phyloP scores from a whole-genome alignment of 1,140 invertebrate species.

The Lutraria rhynchaena region DNA sequence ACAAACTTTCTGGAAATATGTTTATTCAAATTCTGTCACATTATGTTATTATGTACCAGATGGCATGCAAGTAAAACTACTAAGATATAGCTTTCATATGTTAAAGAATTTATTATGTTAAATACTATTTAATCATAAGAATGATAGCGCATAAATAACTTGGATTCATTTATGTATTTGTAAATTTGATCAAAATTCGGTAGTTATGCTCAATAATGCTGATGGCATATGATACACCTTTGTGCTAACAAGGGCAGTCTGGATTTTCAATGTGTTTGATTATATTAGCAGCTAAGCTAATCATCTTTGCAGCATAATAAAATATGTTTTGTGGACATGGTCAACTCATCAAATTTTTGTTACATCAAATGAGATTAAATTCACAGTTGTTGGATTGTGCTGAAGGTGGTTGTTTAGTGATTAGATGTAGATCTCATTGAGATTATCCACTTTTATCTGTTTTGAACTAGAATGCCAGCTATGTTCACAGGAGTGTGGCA shows the following conservation, averaged over 20 bases:
- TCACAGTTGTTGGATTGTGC: not conserved
- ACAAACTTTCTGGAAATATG: too few relatives aligned
- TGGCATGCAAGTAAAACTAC: too few relatives aligned
- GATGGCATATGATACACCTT: not conserved
- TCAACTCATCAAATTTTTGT: conserved; percentile 29
- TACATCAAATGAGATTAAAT: conserved; percentile 1
- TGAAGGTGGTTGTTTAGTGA: conserved; percentile 11
- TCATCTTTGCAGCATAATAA: not conserved
- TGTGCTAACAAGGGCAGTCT: conserved; percentile 17
- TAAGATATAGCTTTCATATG: too few relatives aligned
- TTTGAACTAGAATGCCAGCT: conserved; percentile 26
- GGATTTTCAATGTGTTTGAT: conserved; percentile 1
- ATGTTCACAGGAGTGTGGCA: conserved; percentile 31
- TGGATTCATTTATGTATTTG: too few relatives aligned
- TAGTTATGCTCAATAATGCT: too few relatives aligned
- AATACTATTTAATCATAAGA: too few relatives aligned
- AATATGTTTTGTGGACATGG: conserved; percentile 15
- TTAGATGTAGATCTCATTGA: not conserved
- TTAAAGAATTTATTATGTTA: too few relatives aligned
- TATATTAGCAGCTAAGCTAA: not conserved
- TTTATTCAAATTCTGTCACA: too few relatives aligned
- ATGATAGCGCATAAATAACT: too few relatives aligned
- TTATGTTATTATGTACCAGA: too few relatives aligned
- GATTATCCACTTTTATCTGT: conserved; percentile 9
- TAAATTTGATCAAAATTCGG: too few relatives aligned